phyloP scores from a whole-genome alignment of 2,113 vertebrate species.

The Tetraodon nigroviridis region DNA sequence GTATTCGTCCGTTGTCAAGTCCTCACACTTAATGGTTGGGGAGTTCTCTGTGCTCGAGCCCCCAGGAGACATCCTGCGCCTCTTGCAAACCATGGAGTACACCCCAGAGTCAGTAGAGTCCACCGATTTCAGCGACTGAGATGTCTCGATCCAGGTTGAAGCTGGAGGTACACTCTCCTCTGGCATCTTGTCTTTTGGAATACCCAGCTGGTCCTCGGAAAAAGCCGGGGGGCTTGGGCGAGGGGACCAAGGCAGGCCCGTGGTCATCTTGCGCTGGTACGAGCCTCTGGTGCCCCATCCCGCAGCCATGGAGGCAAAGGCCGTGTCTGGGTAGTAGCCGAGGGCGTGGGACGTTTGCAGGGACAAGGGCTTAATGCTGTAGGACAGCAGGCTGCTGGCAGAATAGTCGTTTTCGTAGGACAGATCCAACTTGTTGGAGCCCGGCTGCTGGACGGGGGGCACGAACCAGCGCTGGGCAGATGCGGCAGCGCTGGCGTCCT shows the following conservation, averaged over 20 bases:
- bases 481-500: constrained; percentile 80
- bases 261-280: constrained; percentile 92
- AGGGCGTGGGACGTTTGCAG: constrained; percentile 93
- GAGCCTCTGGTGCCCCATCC: constrained; percentile 87
- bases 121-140: constrained; percentile 90
- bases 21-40: constrained; percentile 96
- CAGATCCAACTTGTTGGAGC: constrained; percentile 89
- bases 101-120: constrained; percentile 91
- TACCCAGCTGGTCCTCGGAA: constrained; percentile 85
- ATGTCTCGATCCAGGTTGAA: constrained; percentile 90
- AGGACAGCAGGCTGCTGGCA: constrained; percentile 88
- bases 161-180: constrained; percentile 76
- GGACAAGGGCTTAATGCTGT: constrained; percentile 93
- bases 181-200: constrained; percentile 88
- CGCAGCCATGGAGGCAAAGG: constrained; percentile 91
- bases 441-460: constrained; percentile 87
- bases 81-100: constrained; percentile 91
- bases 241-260: constrained; percentile 90
- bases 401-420: constrained; percentile 94
- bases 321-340: constrained; percentile 92
- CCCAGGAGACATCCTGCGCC: constrained; percentile 89
- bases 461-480: constrained; percentile 96
- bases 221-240: constrained; percentile 89
- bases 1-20: constrained; percentile 90
- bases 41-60: constrained; percentile 96